Percentiles rank a stretch among this genome's conserved stretches.
Conservation (phyloP, 2,113 vertebrate species). For the Pygoscelis antarcticus region DNA sequence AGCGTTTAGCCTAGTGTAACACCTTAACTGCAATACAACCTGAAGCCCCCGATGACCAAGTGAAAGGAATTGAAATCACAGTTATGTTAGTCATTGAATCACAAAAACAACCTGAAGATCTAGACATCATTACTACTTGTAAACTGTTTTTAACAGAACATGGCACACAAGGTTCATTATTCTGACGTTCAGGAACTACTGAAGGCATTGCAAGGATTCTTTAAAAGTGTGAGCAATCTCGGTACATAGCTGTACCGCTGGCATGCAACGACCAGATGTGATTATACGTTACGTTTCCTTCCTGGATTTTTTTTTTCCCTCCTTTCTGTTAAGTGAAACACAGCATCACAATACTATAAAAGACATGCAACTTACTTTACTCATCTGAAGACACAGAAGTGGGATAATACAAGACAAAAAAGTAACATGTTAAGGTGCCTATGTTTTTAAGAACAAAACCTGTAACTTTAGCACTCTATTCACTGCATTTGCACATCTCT, state of each 20-base stretch:
- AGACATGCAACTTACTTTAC: not conserved
- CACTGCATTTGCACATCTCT: not conserved
- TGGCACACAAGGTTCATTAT: not conserved
- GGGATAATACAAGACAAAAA: not conserved
- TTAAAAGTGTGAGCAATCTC: not conserved
- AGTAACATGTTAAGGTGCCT: not conserved
- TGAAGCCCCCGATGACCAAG: slow-evolving; percentile 11
- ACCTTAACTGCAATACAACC: slow-evolving; percentile 50
- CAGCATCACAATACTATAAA: not conserved
- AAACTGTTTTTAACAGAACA: not conserved
- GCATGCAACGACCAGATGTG: not conserved
- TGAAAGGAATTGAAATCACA: slow-evolving; percentile 11
- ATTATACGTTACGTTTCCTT: not conserved
- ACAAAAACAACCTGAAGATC: not conserved
- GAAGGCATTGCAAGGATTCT: not conserved
- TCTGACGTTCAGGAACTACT: not conserved
- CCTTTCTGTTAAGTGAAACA: not conserved
- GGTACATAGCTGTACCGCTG: not conserved
- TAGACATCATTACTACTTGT: not conserved
- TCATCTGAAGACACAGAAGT: not conserved
- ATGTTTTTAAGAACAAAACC: not conserved
- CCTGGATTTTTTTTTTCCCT: not conserved
- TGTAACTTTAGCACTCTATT: not conserved
- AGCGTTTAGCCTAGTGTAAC: slow-evolving; percentile 74
- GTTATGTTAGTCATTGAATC: not conserved